Base-by-base conservation (phyloP, 1,140 invertebrate species). In the Akabosia matsudoensis region DNA sequence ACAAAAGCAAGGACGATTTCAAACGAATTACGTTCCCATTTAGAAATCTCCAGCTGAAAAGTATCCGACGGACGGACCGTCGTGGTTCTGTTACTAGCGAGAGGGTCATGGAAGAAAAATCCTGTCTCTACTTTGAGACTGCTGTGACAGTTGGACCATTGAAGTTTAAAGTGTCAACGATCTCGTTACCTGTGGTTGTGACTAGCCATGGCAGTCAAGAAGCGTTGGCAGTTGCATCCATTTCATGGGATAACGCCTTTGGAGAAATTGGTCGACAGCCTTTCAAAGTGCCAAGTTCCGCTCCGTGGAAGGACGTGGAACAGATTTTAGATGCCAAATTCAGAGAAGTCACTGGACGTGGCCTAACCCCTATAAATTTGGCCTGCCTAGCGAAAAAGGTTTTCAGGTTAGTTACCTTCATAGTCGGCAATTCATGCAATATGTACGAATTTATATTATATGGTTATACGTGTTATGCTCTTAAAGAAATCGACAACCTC, bases 21-120 rank as follows among this genome's bases (percentile, higher is more conserved):
- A 34, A 51, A 45, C 33, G 70, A 3, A 13, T 72, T 22, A 4
- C 70, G 2, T 13, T 28, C 7, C 13, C 10, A 4, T 72, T 72
- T 26, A 51, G n/a, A 45, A 72, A 16, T 22, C n/a, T 72, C 16
- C 70, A 72, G 70, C 33, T 72, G 10, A 72, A 51, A 37, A 26
- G 16, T 37, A 72, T 72, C 33, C 34, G 45, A 72, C 33, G 70
- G 18, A 51, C 70, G 13, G 70, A 72, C 26, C 70, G 70, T 2
- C 33, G 70, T 3, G 70, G 70, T 26, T 22, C 18, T 26, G 37
- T 45, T 22, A 45, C 31, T 24, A 45, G 33, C n/a, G 70, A 72
- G 34, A 3, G 70, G 2, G 70, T 72, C 16, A 72, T 72, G 70
- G 70, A 72, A 51, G 70, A 72, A 72, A 72, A 72, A 45, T 51